These are phyloP conservation scores for Willowsia nigromaculata DNA, from an alignment of 2,888 invertebrate genomes.

Conservation along the genomic window DNA sequence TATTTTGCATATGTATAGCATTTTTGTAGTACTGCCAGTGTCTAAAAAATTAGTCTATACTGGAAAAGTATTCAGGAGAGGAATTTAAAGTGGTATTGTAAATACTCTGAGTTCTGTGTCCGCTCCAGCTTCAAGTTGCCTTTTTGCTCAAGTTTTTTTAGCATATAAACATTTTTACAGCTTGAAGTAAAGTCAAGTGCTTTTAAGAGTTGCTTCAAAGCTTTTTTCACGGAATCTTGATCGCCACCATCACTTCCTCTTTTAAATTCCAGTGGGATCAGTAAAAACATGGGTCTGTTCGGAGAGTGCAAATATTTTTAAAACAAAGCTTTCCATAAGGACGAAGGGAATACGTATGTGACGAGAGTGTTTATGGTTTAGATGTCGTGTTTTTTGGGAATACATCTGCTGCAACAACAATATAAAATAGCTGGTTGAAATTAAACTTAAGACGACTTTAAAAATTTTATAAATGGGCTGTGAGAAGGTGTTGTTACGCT, in stretches of 20 bases:
- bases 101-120: constrained; percentile 22
- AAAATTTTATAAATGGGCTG: too few species aligned
- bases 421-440: too few species aligned
- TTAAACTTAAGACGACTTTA: too few species aligned
- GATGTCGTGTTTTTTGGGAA: too few species aligned
- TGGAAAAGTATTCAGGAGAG: too few species aligned
- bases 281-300: neutral
- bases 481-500: too few species aligned
- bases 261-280: neutral
- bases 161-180: constrained; percentile 39
- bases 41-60: too few species aligned
- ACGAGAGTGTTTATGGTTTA: too few species aligned
- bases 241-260: neutral
- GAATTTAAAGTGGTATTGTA: too few species aligned
- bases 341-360: neutral
- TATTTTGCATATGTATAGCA: too few species aligned
- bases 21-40: too few species aligned
- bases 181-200: constrained; percentile 26
- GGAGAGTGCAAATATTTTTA: neutral
- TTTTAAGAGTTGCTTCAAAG: neutral
- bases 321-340: neutral
- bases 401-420: too few species aligned
- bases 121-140: neutral
- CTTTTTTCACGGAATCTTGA: neutral
- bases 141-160: neutral